These are phyloP conservation scores for Callipepla californica DNA, from an alignment of 2,113 vertebrate genomes.

Conservation along the genomic window DNA sequence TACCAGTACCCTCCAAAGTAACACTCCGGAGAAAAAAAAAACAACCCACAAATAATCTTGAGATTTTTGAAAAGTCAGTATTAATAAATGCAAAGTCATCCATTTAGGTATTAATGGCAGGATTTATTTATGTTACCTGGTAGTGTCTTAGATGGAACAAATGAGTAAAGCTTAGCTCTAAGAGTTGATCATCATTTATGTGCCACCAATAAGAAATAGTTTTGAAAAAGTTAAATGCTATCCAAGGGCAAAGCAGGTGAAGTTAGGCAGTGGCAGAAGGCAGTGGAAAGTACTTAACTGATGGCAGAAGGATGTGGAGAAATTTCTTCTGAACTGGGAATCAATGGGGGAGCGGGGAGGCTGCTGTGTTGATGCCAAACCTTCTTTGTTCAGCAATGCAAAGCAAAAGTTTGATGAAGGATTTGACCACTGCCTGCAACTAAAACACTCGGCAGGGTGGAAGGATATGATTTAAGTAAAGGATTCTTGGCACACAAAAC, in stretches of 20 bases:
- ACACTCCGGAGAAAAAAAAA: background rate
- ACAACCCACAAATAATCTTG: background rate
- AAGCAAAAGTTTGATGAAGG: background rate
- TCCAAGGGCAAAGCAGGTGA: background rate
- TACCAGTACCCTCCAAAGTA: background rate
- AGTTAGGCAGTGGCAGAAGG: background rate
- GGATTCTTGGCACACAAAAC: background rate
- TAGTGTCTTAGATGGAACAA: background rate
- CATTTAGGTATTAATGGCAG: background rate
- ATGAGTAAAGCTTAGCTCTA: background rate
- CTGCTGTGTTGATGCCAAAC: background rate
- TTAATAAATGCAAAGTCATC: background rate
- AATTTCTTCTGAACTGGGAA: background rate
- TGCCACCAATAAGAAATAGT: background rate
- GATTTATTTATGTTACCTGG: background rate
- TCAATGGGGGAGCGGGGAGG: fast-evolving
- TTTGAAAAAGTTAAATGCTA: background rate
- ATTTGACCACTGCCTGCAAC: background rate
- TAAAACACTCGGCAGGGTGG: background rate
- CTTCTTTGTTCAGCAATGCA: background rate
- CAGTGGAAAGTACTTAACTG: background rate
- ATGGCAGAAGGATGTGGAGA: background rate
- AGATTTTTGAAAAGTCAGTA: background rate
- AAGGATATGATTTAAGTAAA: background rate
- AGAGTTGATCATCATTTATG: background rate